These are phyloP conservation scores for Leuciscus idus DNA, from an alignment of 2,113 vertebrate species.

Conservation along the genomic window DNA sequence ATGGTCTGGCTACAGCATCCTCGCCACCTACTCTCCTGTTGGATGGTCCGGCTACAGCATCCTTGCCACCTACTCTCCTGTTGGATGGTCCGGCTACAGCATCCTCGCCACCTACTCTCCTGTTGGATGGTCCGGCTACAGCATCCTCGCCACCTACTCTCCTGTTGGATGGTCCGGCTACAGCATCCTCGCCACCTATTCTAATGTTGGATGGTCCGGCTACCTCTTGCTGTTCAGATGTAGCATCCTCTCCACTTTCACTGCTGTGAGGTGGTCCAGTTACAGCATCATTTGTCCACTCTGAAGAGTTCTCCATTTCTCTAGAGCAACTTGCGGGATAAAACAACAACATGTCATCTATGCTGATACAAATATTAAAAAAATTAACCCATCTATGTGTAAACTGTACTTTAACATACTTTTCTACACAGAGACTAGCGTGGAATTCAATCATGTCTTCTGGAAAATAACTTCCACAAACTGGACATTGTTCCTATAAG, in stretches of 20 bases:
- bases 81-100: too few relatives aligned
- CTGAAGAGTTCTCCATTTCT: neutral
- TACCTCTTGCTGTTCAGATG: too few relatives aligned
- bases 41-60: too few relatives aligned
- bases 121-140: too few relatives aligned
- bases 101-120: too few relatives aligned
- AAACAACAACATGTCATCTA: neutral
- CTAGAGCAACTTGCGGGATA: neutral
- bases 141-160: too few relatives aligned
- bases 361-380: neutral
- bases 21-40: too few relatives aligned
- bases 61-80: too few relatives aligned
- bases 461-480: constrained; percentile 10
- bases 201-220: neutral
- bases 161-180: neutral
- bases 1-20: too few relatives aligned
- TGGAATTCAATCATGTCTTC: neutral
- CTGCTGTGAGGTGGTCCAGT: neutral
- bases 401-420: neutral
- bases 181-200: neutral
- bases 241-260: too few relatives aligned
- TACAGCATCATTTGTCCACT: neutral
- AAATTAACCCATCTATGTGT: neutral
- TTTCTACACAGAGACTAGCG: neutral
- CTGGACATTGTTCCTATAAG: neutral